These are phyloP conservation scores for Helobdella robusta DNA, from an alignment of 2,888 invertebrate species.

Conservation along the genomic window DNA sequence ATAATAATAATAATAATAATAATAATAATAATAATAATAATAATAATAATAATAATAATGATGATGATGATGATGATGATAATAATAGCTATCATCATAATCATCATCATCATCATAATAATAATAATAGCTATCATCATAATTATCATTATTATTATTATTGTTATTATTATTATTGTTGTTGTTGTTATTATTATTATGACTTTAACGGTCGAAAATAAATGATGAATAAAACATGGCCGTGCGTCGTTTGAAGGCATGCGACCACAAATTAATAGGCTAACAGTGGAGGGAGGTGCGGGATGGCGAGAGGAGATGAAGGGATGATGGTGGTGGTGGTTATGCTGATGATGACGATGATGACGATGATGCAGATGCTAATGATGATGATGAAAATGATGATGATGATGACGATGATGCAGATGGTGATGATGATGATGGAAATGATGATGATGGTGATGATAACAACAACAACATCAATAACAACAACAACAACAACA, in stretches of 20 bases:
- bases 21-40: slow-evolving; percentile 22
- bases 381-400: slow-evolving; percentile 26
- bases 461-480: neutral
- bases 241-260: neutral
- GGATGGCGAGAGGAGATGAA: neutral
- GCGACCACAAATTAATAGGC: neutral
- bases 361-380: slow-evolving; percentile 26
- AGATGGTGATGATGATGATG: slow-evolving; percentile 25
- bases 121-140: slow-evolving; percentile 18
- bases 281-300: neutral
- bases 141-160: slow-evolving; percentile 19
- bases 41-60: neutral
- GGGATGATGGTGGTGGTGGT: slow-evolving; percentile 12
- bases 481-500: neutral
- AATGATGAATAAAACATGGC: neutral
- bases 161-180: slow-evolving; percentile 17
- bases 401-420: slow-evolving; percentile 25
- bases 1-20: slow-evolving; percentile 22
- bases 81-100: neutral
- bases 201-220: neutral
- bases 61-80: slow-evolving; percentile 1
- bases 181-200: neutral
- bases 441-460: slow-evolving; percentile 22
- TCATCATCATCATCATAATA: neutral
- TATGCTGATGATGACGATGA: slow-evolving; percentile 22